A percentile compares a stretch with the other conserved stretches of the same genome.
Conservation (phyloP, 2,797 vertebrate species). For the Octomys mimax region DNA sequence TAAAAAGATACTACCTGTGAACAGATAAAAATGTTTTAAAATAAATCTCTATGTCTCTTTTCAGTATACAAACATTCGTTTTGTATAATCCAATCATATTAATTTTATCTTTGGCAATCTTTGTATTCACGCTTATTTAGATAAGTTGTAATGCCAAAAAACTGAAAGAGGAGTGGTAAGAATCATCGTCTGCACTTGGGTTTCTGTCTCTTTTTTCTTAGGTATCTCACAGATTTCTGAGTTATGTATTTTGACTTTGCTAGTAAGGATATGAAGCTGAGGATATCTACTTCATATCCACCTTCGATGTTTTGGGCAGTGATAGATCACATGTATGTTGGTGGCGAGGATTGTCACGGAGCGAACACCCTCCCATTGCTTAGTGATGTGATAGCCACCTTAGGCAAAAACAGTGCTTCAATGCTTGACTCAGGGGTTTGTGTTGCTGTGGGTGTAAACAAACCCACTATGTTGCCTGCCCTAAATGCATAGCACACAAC, state of each 20-base stretch:
- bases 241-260: neutral
- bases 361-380: neutral
- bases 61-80: neutral
- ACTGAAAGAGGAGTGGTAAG: neutral
- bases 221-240: neutral
- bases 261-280: neutral
- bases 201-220: constrained; percentile 6
- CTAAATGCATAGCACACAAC: neutral
- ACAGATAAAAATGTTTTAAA: constrained; percentile 15
- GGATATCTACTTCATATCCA: neutral
- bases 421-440: neutral
- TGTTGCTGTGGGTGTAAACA: neutral
- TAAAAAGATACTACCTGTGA: neutral
- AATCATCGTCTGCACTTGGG: neutral
- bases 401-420: neutral
- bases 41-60: neutral
- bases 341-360: neutral
- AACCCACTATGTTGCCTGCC: neutral
- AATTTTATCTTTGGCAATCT: constrained; percentile 18
- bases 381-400: neutral
- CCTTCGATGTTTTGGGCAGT: neutral
- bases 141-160: neutral
- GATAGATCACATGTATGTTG: neutral
- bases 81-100: constrained; percentile 8
- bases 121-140: constrained; percentile 5